Evolutionary conservation across 92 coral and sea anemone genomes (phyloP), one percentile per base, ranked within the genome.

Genomic region (Palythoa grandiflora): DNA sequence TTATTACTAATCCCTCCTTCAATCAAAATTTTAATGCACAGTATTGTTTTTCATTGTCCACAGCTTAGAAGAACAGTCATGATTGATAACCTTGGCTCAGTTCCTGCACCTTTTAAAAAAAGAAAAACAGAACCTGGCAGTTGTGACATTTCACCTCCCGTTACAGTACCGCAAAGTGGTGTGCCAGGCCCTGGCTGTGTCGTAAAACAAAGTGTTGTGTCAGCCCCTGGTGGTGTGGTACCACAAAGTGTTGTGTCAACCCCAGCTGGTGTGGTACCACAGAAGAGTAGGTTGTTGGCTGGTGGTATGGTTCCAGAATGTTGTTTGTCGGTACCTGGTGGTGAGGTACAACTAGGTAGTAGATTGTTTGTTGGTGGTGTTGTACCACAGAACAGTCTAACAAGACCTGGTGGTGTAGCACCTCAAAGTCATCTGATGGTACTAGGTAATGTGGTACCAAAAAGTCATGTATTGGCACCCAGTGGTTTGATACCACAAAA

Each of bases 161-260:
- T 61, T 61, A 20, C 68, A 61, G 68, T 16, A 61, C 68, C 68
- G 19, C 68, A 61, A 61, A 61, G 68, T 61, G 21, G 5, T 61
- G 68, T 61, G 68, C 17, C 68, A 17, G 68, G n/a, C n/a, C 5
- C 68, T 61, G 68, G 68, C 17, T 19, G 68, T 61, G 68, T 61
- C 36, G 68, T 61, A 61, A 36, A 16, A 61, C 68, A 61, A 61
- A 16, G 68, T 61, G n/a, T 19, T 61, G 68, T 16, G 68, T n/a
- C 68, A 61, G 68, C 19, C 68, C 68, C 68, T 61, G 68, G 68
- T 61, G 68, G 68, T 61, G 68, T 61, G 68, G 68, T 61, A 16
- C 35, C 68, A 15, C 68, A 61, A 61, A 61, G 19, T 61, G 68
- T 16, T n/a, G 68, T 61, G 68, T 61, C 28, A 7, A 61, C 21